Conservation (phyloP, 2,888 invertebrate genomes). For the Stenchaetothrips biformis region DNA sequence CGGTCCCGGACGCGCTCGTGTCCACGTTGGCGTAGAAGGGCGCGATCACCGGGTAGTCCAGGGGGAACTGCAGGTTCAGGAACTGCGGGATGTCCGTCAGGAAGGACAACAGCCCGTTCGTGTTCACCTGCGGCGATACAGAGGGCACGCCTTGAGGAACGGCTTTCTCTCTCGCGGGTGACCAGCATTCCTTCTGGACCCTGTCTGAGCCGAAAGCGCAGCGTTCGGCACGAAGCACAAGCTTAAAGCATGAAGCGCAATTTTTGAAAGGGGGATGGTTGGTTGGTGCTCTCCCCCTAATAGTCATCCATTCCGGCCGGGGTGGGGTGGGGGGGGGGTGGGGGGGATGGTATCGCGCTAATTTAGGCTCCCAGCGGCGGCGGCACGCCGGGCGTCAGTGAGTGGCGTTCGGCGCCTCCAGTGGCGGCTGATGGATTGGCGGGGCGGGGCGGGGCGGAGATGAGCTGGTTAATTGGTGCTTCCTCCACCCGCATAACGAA, state of each 20-base stretch:
- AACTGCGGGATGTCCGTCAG: constrained; percentile 81
- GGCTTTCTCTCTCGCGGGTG: background rate
- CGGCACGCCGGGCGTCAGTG: too few relatives aligned
- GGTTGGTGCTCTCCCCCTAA: too few relatives aligned
- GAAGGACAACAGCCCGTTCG: constrained; percentile 85
- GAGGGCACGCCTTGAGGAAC: constrained; percentile 16
- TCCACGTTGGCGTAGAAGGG: constrained; percentile 90
- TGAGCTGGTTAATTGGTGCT: constrained; percentile 26
- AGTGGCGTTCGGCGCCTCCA: too few relatives aligned
- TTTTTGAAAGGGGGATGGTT: too few relatives aligned
- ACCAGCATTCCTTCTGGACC: background rate
- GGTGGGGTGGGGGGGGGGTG: too few relatives aligned
- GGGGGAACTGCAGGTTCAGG: constrained; percentile 81
- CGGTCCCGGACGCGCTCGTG: constrained; percentile 63
- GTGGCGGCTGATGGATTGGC: background rate
- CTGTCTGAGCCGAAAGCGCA: too few relatives aligned
- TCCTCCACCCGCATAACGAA: too few relatives aligned
- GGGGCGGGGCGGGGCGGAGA: background rate
- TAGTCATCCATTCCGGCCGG: too few relatives aligned
- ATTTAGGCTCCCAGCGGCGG: too few relatives aligned
- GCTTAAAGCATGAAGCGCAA: too few relatives aligned
- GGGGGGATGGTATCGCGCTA: too few relatives aligned
- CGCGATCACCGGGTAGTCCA: constrained; percentile 84
- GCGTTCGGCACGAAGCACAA: too few relatives aligned
- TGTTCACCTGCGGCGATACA: constrained; percentile 69